Evolutionary conservation across 2,113 vertebrate genomes (phyloP).

Genomic region (Platysteira castanea): DNA sequence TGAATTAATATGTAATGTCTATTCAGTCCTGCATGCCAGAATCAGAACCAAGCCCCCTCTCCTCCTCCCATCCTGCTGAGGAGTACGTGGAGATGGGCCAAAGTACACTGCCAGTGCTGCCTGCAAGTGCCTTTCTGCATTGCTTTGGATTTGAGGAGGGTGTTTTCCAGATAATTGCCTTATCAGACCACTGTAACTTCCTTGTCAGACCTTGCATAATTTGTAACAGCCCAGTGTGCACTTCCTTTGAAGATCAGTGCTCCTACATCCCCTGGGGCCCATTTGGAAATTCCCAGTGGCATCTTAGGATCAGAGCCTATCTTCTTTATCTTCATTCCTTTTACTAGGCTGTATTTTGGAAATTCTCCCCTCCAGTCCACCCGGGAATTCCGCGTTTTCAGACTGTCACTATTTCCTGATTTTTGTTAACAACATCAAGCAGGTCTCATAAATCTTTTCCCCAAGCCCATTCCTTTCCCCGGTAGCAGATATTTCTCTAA

Average conservation of each 20-base stretch:
- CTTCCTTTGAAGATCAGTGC: neutral
- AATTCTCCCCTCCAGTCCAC: accelerated
- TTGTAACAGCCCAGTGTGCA: neutral
- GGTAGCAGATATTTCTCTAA: neutral
- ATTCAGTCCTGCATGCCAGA: neutral
- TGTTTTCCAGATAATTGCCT: neutral
- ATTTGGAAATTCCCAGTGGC: neutral
- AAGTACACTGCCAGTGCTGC: neutral
- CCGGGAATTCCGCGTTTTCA: neutral
- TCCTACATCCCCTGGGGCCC: neutral
- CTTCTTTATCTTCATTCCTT: neutral
- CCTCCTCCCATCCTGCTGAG: neutral
- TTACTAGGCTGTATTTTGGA: neutral
- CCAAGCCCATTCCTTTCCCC: neutral
- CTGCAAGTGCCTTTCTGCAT: neutral
- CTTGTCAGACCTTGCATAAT: neutral
- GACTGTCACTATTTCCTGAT: neutral
- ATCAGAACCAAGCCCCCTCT: neutral
- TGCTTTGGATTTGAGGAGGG: neutral
- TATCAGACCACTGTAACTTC: neutral
- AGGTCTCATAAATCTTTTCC: neutral
- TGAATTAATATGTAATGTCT: neutral
- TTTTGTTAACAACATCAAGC: neutral
- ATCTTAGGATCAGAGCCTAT: neutral
- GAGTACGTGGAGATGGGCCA: neutral